A percentile compares a stretch with the other conserved stretches of the same genome.
phyloP scores from a whole-genome alignment of 2,888 invertebrate genomes.

The Acrocera orbiculus region DNA sequence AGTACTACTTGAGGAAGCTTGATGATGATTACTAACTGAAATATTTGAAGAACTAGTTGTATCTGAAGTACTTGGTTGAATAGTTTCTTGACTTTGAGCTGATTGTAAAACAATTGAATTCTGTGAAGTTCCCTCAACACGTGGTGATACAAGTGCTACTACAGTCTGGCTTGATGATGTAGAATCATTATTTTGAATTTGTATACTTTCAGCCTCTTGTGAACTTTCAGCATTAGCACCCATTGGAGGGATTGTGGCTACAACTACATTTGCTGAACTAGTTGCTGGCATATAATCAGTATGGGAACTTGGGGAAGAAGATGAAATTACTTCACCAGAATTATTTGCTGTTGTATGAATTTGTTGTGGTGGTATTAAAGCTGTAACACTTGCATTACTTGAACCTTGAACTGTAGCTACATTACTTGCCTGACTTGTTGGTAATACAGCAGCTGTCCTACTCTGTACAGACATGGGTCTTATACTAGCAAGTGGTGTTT shows the following conservation, averaged over 20 bases:
- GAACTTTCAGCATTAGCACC: conserved; percentile 31
- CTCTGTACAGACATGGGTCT: conserved; percentile 69
- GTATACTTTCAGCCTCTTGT: conserved; percentile 30
- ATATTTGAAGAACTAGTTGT: conserved; percentile 21
- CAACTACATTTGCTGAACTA: conserved; percentile 43
- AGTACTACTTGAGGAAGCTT: conserved; percentile 43
- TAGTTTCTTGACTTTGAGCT: conserved; percentile 22
- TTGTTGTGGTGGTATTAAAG: conserved; percentile 42
- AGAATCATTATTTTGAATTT: conserved; percentile 25
- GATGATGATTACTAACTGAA: conserved; percentile 31
- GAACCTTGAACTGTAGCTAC: conserved; percentile 21
- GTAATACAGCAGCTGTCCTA: conserved; percentile 58
- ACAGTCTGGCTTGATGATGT: conserved; percentile 31
- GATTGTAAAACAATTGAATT: conserved; percentile 20
- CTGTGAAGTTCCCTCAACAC: conserved; percentile 45
- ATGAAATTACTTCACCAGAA: conserved; percentile 37
- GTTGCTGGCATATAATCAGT: conserved; percentile 78
- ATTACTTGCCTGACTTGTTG: conserved; percentile 45
- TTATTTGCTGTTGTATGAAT: conserved; percentile 35
- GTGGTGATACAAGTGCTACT: conserved; percentile 51
- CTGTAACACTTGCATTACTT: conserved; percentile 30
- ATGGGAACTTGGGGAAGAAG: conserved; percentile 54
- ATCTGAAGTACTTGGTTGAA: conserved; percentile 29
- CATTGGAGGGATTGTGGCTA: conserved; percentile 50
- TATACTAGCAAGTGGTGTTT: conserved; percentile 81